Percentiles rank a stretch among this genome's conserved stretches.
Evolutionary conservation across 2,797 vertebrate species (phyloP).

Genomic region (Meriones psammophilus): DNA sequence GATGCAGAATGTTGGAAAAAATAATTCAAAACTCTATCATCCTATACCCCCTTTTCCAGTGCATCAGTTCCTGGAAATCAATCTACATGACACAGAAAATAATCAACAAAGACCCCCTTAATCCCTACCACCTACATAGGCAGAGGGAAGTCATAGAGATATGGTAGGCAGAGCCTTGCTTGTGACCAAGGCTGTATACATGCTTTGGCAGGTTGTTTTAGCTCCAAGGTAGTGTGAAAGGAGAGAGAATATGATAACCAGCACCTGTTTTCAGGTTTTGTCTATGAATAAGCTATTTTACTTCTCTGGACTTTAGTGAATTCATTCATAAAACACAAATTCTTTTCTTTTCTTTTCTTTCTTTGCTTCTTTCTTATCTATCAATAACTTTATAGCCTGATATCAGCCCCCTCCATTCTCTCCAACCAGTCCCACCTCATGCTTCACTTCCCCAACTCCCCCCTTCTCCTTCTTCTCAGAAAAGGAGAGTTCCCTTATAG

Average conservation of each 20-base stretch:
- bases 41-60: not conserved
- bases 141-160: not conserved
- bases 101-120: not conserved
- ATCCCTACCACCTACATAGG: not conserved
- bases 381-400: too few relatives aligned
- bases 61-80: not conserved
- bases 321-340: not conserved
- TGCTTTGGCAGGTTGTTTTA: not conserved
- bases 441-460: too few relatives aligned
- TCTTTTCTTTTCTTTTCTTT: too few relatives aligned
- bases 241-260: not conserved
- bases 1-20: not conserved
- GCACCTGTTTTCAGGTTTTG: not conserved
- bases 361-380: too few relatives aligned
- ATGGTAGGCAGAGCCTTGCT: not conserved
- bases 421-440: too few relatives aligned
- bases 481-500: too few relatives aligned
- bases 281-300: not conserved
- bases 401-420: too few relatives aligned
- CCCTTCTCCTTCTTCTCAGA: too few relatives aligned
- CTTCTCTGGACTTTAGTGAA: not conserved
- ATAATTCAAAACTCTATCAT: not conserved
- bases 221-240: not conserved
- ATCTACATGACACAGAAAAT: not conserved
- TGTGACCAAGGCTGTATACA: accelerated